Evolutionary conservation across 2,113 vertebrate species (phyloP), one percentile per base, ranked within the genome.

Genomic region (Marcusenius ussheri): DNA sequence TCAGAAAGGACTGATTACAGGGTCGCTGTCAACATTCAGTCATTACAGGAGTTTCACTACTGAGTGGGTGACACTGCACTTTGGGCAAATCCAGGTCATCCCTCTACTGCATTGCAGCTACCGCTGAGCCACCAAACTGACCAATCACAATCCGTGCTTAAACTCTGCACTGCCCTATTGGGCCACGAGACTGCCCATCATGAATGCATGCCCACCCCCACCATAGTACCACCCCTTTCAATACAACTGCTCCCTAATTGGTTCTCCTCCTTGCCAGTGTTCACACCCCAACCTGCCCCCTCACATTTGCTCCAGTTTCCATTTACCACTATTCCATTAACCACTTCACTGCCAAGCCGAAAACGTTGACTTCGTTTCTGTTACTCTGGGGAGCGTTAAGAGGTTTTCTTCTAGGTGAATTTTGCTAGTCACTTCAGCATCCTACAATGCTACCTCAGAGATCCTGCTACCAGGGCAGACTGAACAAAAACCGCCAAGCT

Each of bases 61-160:
- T 4, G 45, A 47, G 39, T 46, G 88, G 21, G 27, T 45, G 35
- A 49, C 58, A 88, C 77, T 53, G 27, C 47, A 74, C 80, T 86
- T 90, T 31, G 50, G 91, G 90, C 89, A 91, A 90, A 91, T 92
- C 88, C 92, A 92, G 92, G 91, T 90, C 90, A 91, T 15, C 50
- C 88, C 47, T 31, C 46, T 66, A 83, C 89, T 91, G 88, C 90
- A 92, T 87, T 91, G 91, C 91, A 92, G 90, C 85, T 89, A 87
- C 90, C 56, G 13, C 51, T 10, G 84, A 91, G 87, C 56, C 35
- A 50, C n/a, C 80, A 89, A 46, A 39, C 45, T 58, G 58, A 53
- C 88, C 90, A 91, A 89, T 88, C 56, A 50, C 35, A 11, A 35
- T n/a, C 83, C 53, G 3, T 58, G 50, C 1, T 21, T 45, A 66